Evolutionary conservation across 2,797 vertebrate species (phyloP).

Genomic region (Hoplostethus mediterraneus): DNA sequence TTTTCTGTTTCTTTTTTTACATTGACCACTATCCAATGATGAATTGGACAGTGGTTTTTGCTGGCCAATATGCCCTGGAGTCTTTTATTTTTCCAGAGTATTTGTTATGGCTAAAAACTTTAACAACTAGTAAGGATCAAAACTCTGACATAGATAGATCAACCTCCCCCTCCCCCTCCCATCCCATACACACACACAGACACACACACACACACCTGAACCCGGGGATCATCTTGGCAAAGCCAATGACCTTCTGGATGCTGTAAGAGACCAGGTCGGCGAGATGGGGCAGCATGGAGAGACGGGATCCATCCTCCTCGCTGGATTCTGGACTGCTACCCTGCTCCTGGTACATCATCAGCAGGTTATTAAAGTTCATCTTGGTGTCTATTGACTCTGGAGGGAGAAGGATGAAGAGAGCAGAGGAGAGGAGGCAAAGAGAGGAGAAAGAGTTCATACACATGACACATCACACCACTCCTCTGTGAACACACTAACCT

Average conservation of each 20-base stretch:
- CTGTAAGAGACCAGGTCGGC: slow-evolving; percentile 98
- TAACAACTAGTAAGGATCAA: background rate
- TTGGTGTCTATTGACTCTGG: slow-evolving; percentile 87
- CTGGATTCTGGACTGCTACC: slow-evolving; percentile 86
- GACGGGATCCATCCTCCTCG: slow-evolving; percentile 83
- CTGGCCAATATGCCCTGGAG: background rate
- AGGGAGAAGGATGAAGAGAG: slow-evolving; percentile 19
- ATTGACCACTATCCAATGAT: background rate
- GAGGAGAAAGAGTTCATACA: background rate
- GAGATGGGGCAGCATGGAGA: slow-evolving; percentile 96
- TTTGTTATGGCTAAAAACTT: background rate
- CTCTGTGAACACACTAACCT: background rate
- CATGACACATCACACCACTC: background rate
- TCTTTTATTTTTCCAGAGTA: background rate
- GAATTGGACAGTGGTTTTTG: background rate
- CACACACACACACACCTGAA: slow-evolving; percentile 87
- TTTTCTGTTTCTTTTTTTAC: background rate
- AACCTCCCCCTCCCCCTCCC: background rate
- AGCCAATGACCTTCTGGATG: slow-evolving; percentile 98
- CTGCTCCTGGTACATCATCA: slow-evolving; percentile 88
- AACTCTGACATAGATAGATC: slow-evolving; percentile 5
- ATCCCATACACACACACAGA: background rate
- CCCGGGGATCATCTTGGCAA: slow-evolving; percentile 98
- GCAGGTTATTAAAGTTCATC: slow-evolving; percentile 86
- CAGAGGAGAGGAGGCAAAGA: background rate